Evolutionary conservation across 2,113 vertebrate genomes (phyloP).

Genomic region (Poicephalus meyeri): DNA sequence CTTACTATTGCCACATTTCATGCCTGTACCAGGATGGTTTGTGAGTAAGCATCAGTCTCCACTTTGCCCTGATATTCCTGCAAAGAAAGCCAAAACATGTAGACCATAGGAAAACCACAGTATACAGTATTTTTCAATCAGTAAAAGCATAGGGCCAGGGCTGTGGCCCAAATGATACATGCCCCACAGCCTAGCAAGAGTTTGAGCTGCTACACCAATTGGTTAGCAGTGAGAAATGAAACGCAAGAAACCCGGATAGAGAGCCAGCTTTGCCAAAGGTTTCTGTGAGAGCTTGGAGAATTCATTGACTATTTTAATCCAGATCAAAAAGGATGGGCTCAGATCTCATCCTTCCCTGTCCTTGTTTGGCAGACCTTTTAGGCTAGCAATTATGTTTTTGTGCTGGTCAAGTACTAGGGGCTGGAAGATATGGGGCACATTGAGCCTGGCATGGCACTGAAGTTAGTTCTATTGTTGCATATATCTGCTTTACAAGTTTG

Average conservation of each 20-base stretch:
- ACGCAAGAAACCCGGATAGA: neutral
- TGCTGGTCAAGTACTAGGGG: too few relatives aligned
- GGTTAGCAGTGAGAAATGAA: neutral
- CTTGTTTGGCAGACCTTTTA: neutral
- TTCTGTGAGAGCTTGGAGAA: neutral
- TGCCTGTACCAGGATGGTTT: neutral
- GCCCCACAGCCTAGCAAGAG: neutral
- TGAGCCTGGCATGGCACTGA: neutral
- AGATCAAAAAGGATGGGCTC: neutral
- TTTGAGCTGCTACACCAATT: neutral
- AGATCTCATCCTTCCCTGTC: neutral
- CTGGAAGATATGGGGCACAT: rapidly evolving
- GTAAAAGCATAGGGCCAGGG: neutral
- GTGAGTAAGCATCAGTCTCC: neutral
- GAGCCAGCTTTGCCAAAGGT: neutral
- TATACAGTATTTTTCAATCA: too few relatives aligned
- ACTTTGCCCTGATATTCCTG: neutral
- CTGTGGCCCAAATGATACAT: too few relatives aligned
- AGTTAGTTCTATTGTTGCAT: neutral
- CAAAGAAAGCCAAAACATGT: neutral
- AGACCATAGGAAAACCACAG: neutral
- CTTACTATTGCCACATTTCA: neutral
- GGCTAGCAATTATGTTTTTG: neutral
- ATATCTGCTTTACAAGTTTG: neutral
- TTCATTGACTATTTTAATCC: too few relatives aligned